Conservation (phyloP, 2,113 vertebrate genomes). For the Cisticola juncidis region DNA sequence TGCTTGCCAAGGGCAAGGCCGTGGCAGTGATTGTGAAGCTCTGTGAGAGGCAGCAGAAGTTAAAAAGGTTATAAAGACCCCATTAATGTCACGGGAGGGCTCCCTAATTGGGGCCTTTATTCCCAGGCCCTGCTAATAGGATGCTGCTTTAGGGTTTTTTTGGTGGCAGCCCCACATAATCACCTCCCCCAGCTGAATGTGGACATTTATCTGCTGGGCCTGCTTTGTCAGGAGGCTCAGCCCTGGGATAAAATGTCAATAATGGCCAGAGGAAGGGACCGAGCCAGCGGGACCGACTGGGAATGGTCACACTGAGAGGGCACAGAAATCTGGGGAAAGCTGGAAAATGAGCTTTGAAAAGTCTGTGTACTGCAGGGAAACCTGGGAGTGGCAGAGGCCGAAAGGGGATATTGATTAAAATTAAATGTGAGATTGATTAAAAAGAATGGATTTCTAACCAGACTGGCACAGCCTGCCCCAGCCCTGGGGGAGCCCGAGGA, state of each 20-base stretch:
- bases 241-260: constrained; percentile 46
- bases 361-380: not conserved
- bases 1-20: constrained; percentile 82
- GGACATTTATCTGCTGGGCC: constrained; percentile 48
- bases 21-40: constrained; percentile 71
- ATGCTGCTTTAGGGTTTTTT: constrained; percentile 74
- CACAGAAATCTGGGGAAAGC: not conserved
- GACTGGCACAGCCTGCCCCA: not conserved
- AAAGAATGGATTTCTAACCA: fast-evolving
- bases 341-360: fast-evolving
- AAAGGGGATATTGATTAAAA: fast-evolving
- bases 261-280: not conserved
- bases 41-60: constrained; percentile 79
- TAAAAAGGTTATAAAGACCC: constrained; percentile 83
- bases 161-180: constrained; percentile 61
- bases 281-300: not conserved
- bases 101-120: constrained; percentile 76
- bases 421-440: no score
- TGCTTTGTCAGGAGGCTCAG: constrained; percentile 31
- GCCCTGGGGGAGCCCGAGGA: not conserved
- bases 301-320: not conserved
- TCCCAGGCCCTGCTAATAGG: constrained; percentile 65
- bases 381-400: not conserved
- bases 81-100: constrained; percentile 78
- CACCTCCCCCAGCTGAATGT: constrained; percentile 58